phyloP scores from a whole-genome alignment of 2,888 invertebrate genomes.

The Dorcus parallelipipedus region DNA sequence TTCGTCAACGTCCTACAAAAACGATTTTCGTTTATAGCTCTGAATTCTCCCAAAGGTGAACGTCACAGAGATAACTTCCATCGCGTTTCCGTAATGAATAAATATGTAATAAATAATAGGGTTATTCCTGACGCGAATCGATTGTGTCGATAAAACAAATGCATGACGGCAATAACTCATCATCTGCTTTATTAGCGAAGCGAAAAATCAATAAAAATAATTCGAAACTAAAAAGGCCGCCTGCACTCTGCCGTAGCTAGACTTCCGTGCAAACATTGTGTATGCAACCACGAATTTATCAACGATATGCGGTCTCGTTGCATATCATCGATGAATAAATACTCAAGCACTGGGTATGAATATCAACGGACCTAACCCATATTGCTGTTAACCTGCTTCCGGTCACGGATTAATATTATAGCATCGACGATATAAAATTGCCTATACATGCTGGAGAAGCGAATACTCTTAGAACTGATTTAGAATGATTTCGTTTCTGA shows the following conservation, averaged over 20 bases:
- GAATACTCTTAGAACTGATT: too few species aligned
- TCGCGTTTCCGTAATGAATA: too few species aligned
- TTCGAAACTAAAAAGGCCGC: neutral
- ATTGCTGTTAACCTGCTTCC: constrained; percentile 25
- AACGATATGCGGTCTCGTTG: constrained; percentile 7
- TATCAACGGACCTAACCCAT: constrained; percentile 24
- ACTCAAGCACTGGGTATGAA: constrained; percentile 15
- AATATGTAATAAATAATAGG: constrained; percentile 16
- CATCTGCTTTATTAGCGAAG: neutral
- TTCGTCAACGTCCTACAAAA: too few species aligned
- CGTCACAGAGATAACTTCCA: too few species aligned
- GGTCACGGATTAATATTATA: constrained; percentile 22
- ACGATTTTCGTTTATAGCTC: too few species aligned
- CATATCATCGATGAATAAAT: constrained; percentile 25
- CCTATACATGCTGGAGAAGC: neutral
- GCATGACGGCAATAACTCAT: constrained; percentile 15
- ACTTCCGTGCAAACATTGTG: neutral
- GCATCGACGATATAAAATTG: constrained; percentile 10
- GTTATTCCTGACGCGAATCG: constrained; percentile 9
- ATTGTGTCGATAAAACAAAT: constrained; percentile 11
- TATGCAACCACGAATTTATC: neutral
- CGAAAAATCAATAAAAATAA: constrained; percentile 2
- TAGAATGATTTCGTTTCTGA: too few species aligned
- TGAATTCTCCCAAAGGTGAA: too few species aligned
- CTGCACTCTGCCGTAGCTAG: neutral